Conservation (phyloP, 2,888 invertebrate species). For the Cheilosia variabilis region DNA sequence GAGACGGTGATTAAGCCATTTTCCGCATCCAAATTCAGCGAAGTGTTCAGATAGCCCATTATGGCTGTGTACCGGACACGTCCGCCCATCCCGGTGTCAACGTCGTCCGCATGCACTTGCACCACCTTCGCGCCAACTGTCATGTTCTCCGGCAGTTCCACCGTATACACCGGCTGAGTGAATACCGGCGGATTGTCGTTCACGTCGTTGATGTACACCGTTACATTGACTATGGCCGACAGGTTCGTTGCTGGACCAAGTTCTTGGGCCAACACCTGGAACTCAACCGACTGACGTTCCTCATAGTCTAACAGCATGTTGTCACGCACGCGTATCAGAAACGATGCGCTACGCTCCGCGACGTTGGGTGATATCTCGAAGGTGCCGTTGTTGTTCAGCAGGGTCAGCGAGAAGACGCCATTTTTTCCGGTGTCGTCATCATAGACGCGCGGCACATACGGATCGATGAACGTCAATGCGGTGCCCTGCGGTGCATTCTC, state of each 20-base stretch:
- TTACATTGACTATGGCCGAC: slow-evolving; percentile 89
- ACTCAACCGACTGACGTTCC: slow-evolving; percentile 88
- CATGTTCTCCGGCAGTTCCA: slow-evolving; percentile 91
- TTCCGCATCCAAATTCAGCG: slow-evolving; percentile 90
- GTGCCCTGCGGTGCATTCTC: slow-evolving; percentile 94
- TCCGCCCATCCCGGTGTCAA: slow-evolving; percentile 91
- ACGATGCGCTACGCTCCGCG: slow-evolving; percentile 90
- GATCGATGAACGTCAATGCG: slow-evolving; percentile 88
- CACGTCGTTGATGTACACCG: slow-evolving; percentile 91
- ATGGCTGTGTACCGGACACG: slow-evolving; percentile 91
- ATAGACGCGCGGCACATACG: slow-evolving; percentile 89
- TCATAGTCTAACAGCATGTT: slow-evolving; percentile 94
- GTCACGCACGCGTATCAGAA: slow-evolving; percentile 93
- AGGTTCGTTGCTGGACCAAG: slow-evolving; percentile 90
- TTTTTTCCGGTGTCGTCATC: slow-evolving; percentile 93
- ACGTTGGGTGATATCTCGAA: slow-evolving; percentile 94
- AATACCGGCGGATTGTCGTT: slow-evolving; percentile 96
- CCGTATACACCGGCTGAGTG: slow-evolving; percentile 88
- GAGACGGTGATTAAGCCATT: slow-evolving; percentile 93
- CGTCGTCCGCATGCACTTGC: slow-evolving; percentile 91
- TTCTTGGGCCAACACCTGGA: slow-evolving; percentile 92
- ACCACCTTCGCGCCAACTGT: slow-evolving; percentile 89
- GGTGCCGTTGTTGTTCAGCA: slow-evolving; percentile 92
- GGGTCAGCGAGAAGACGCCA: slow-evolving; percentile 91
- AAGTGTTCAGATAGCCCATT: slow-evolving; percentile 90